phyloP scores from a whole-genome alignment of 1,140 invertebrate species.

The Steinernema khuongi region DNA sequence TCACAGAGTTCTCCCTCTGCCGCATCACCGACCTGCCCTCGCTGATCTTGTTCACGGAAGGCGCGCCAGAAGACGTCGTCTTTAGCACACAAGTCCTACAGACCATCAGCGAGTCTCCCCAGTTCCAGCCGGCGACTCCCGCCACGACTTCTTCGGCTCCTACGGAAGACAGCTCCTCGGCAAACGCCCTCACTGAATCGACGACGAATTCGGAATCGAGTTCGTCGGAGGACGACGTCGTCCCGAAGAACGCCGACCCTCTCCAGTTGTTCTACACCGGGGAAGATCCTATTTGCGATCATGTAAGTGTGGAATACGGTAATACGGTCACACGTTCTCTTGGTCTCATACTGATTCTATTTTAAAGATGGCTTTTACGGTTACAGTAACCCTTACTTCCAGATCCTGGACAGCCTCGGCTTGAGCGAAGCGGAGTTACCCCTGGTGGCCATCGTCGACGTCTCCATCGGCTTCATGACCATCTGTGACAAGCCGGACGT shows the following conservation, averaged over 20 bases:
- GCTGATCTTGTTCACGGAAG: constrained; percentile 34
- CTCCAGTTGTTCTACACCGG: constrained; percentile 36
- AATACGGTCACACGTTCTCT: background rate
- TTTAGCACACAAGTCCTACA: constrained; percentile 7
- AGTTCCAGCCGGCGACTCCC: background rate
- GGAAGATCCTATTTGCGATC: constrained; percentile 38
- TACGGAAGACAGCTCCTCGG: constrained; percentile 6
- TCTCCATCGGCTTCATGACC: constrained; percentile 23
- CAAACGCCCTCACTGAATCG: background rate
- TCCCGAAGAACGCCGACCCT: constrained; percentile 28
- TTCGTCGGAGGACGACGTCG: background rate
- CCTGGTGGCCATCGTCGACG: constrained; percentile 30
- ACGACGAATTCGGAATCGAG: background rate
- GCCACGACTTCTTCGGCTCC: constrained; percentile 11
- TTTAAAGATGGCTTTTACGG: background rate
- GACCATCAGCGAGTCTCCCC: background rate
- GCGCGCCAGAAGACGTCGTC: constrained; percentile 32
- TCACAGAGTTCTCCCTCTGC: constrained; percentile 29
- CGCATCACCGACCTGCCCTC: constrained; percentile 29
- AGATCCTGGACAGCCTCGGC: constrained; percentile 37
- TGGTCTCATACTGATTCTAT: background rate
- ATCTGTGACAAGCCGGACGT: constrained; percentile 35
- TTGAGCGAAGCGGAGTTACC: constrained; percentile 34
- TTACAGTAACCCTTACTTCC: background rate
- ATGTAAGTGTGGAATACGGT: constrained; percentile 18